Evolutionary conservation across 2,888 invertebrate genomes (phyloP).

Genomic region (Caenorhabditis macrosperma): DNA sequence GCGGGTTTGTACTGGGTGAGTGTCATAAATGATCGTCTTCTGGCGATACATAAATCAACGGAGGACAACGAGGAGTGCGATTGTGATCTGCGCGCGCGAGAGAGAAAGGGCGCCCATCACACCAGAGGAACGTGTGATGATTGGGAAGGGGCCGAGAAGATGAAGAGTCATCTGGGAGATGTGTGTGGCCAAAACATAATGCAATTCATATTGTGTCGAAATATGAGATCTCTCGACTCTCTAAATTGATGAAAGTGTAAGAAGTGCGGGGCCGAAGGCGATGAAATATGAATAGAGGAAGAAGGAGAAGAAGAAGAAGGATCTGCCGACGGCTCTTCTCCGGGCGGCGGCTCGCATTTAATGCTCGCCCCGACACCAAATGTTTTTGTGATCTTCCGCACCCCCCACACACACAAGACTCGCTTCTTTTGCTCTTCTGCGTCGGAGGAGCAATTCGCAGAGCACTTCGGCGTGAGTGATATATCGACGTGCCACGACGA

Average conservation of each 20-base stretch:
- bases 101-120: background rate
- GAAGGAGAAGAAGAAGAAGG: too few species aligned
- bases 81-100: slow-evolving; percentile 1
- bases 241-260: slow-evolving; percentile 23
- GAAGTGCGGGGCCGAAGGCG: background rate
- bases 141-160: background rate
- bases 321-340: background rate
- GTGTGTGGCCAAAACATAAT: slow-evolving; percentile 24
- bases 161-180: slow-evolving; percentile 37
- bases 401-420: slow-evolving; percentile 2
- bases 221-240: slow-evolving; percentile 26
- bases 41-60: slow-evolving; percentile 28
- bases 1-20: slow-evolving; percentile 23
- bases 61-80: slow-evolving; percentile 18
- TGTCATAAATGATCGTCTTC: slow-evolving; percentile 32
- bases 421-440: background rate
- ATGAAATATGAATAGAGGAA: slow-evolving; percentile 29
- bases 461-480: slow-evolving; percentile 37
- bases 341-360: slow-evolving; percentile 6
- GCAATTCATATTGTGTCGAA: slow-evolving; percentile 40
- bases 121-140: slow-evolving; percentile 6
- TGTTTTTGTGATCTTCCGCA: slow-evolving; percentile 34
- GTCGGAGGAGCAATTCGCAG: slow-evolving; percentile 23
- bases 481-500: slow-evolving; percentile 39
- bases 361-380: slow-evolving; percentile 15